These are phyloP conservation scores for Bradypodion ventrale DNA, from an alignment of 2,797 vertebrate species.

Conservation along the genomic window DNA sequence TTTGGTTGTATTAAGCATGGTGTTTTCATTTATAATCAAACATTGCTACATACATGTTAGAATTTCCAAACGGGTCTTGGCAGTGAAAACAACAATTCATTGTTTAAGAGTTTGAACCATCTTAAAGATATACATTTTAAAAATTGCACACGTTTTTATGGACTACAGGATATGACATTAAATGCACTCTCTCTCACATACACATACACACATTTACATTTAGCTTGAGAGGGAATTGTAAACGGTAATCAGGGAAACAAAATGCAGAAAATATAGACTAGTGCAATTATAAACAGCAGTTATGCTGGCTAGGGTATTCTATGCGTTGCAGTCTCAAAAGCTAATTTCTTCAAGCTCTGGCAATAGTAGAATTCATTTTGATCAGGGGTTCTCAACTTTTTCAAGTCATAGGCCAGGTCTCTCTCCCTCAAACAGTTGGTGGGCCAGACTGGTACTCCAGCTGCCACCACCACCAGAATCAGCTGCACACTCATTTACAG, in stretches of 20 bases:
- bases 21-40: background rate
- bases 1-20: background rate
- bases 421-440: too few species aligned
- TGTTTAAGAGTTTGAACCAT: background rate
- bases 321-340: too few species aligned
- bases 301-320: background rate
- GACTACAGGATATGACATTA: too few species aligned
- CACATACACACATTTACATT: background rate
- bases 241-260: background rate
- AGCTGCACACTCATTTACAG: too few species aligned
- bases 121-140: background rate
- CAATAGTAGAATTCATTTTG: too few species aligned
- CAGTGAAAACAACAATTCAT: background rate
- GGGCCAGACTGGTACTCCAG: too few species aligned
- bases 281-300: background rate
- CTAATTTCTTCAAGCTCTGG: too few species aligned
- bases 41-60: background rate
- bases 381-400: too few species aligned
- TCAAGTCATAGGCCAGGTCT: too few species aligned
- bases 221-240: background rate
- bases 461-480: too few species aligned
- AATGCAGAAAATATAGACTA: background rate
- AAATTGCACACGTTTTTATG: too few species aligned
- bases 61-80: background rate
- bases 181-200: background rate